Base-by-base conservation (phyloP, 2,797 vertebrate genomes). In the Myotis myotis region DNA sequence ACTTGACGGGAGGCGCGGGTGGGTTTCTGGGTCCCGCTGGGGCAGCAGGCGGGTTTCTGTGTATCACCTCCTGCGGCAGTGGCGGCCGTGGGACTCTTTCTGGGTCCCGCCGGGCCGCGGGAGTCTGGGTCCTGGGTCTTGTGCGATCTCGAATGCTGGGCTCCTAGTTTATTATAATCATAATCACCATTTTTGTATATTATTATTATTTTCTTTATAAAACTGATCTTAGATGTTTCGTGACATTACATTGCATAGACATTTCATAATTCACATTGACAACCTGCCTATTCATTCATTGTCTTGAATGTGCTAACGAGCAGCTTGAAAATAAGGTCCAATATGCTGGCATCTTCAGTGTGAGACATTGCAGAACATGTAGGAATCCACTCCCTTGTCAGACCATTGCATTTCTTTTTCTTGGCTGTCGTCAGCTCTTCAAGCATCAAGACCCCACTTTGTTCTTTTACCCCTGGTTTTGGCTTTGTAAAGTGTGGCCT, bases 401-500 rank as follows among this genome's bases (percentile, higher is more conserved):
- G 68, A 22, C 41, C 19, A n/a, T 3, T 4, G 60, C 3, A 0
- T 76, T 70, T n/a, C 82, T 66, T 62, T 76, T 64, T 10, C 88
- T 33, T 95, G 88, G 28, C 90, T 55, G 70, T 87, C 9, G 0
- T 44, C 82, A 49, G 84, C 25, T 79, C 70, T 79, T 78, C 51
- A 88, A 19, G 51, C 82, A 8, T 66, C 2, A 1, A 86, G 85
- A 84, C 38, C 64, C 85, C 60, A 25, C 66, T 95, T 88, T 89
- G 83, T 92, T 87, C 60, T 53, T 71, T 49, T 68, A 60, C 75
- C 44, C 22, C 41, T 5, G 36, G 64, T 57, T 95, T 84, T 0
- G 1, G 64, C 85, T 33, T 62, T 68, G 72, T 81, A 25, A 80
- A 36, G n/a, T 22, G 8, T 33, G 88, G 89, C 93, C 95, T 87